Conservation (phyloP, 2,797 vertebrate species). For the Synanceia verrucosa region DNA sequence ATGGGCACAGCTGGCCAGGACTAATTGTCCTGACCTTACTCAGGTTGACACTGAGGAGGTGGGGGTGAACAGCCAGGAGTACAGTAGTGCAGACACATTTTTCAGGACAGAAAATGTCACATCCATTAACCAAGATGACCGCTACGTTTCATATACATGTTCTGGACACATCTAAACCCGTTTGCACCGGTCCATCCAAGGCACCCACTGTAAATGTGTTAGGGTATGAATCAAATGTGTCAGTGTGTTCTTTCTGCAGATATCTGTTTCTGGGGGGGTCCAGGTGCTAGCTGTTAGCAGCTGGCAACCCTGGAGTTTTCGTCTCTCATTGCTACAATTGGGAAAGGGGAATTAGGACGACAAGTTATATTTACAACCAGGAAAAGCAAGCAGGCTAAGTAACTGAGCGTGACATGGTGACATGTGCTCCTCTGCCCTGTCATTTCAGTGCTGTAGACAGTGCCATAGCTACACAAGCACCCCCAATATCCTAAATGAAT, state of each 20-base stretch:
- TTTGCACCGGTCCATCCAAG: neutral
- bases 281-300: too few species aligned
- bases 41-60: constrained; percentile 26
- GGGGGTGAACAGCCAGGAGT: neutral
- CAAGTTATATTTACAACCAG: too few species aligned
- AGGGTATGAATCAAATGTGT: neutral
- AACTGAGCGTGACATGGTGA: too few species aligned
- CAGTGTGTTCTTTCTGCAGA: neutral
- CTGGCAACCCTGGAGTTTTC: too few species aligned
- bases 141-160: neutral
- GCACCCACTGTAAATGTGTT: neutral
- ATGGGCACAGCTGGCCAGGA: constrained; percentile 50
- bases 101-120: constrained; percentile 44
- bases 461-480: too few species aligned
- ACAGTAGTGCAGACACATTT: neutral
- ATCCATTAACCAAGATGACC: constrained; percentile 19
- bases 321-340: too few species aligned
- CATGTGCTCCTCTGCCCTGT: too few species aligned
- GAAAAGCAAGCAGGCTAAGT: too few species aligned
- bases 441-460: too few species aligned
- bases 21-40: constrained; percentile 62
- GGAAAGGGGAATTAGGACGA: too few species aligned
- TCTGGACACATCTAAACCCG: neutral
- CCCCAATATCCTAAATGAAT: too few species aligned
- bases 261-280: too few species aligned